A percentile compares a stretch with the other conserved stretches of the same genome.
phyloP scores from a whole-genome alignment of 1,140 invertebrate genomes.

The Bombus turneri region DNA sequence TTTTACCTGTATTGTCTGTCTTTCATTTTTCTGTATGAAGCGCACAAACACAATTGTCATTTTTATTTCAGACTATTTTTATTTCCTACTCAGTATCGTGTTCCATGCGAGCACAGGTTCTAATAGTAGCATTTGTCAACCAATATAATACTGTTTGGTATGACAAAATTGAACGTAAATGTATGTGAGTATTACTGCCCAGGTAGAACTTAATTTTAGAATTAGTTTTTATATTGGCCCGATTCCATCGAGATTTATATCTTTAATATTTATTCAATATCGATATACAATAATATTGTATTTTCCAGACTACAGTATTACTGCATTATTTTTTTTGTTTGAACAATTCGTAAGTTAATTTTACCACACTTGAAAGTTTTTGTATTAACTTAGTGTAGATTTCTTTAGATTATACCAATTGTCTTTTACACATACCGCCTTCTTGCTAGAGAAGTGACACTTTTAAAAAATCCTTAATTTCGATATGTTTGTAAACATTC shows the following conservation, averaged over 20 bases:
- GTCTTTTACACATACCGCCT: neutral
- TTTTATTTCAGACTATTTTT: constrained; percentile 9
- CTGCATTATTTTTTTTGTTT: neutral
- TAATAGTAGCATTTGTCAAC: constrained; percentile 25
- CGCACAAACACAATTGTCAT: constrained; percentile 21
- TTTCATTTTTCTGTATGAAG: constrained; percentile 57
- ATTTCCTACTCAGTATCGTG: neutral
- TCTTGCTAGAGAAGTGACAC: neutral
- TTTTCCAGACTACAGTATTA: constrained; percentile 24
- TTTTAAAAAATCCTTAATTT: neutral
- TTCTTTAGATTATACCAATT: constrained; percentile 1
- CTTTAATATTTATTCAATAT: constrained; percentile 18
- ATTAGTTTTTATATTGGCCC: constrained; percentile 37
- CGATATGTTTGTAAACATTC: neutral
- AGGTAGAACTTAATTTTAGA: constrained; percentile 46
- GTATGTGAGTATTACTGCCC: constrained; percentile 39
- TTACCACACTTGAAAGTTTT: constrained; percentile 11
- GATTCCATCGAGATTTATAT: constrained; percentile 7
- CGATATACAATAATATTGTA: constrained; percentile 18
- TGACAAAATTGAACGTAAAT: constrained; percentile 32
- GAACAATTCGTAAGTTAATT: neutral
- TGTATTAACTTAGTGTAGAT: neutral
- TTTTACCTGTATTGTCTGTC: constrained; percentile 17
- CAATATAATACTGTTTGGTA: constrained; percentile 26
- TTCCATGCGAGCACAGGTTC: constrained; percentile 18